These are phyloP conservation scores for western clawed frog (Xenopus tropicalis) DNA, from an alignment of 2,113 vertebrate species.

Conservation along the genomic window UCB_Xtro_10.0 CM004450.2:97203501-97204000, in stretches of 20 bases:
- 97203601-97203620: no score
- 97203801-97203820: constrained; percentile 32
- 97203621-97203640: no score
- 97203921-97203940: not conserved
- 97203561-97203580: no score
- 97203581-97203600: no score
- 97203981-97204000: not conserved
- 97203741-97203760: constrained; percentile 29
- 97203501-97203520: no score
- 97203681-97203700: not conserved
- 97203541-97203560: no score
- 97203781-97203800: constrained; percentile 21
- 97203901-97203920: not conserved
- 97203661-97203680: no score
- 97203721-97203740: constrained; percentile 19
- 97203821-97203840: constrained; percentile 26
- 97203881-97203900: constrained; percentile 16
- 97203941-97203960: not conserved
- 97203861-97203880: constrained; percentile 25
- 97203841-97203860: not conserved
- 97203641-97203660: no score
- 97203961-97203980: not conserved
- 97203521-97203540: no score
- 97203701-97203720: not conserved
- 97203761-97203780: constrained; percentile 30